Conservation (phyloP, 1,140 invertebrate genomes). For the Bactericera cockerelli region DNA sequence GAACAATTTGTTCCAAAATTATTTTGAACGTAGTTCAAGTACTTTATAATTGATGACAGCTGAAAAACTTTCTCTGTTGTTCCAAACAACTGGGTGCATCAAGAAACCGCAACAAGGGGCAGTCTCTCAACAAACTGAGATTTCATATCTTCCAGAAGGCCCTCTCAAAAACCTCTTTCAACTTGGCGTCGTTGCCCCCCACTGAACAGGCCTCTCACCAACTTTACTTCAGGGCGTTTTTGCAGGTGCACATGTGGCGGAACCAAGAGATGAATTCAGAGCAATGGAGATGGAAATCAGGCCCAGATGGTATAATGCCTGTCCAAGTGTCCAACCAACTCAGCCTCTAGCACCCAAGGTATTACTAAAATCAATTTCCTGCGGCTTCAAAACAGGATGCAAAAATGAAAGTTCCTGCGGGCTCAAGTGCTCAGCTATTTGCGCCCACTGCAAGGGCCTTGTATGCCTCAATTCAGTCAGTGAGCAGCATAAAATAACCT, state of each 20-base stretch:
- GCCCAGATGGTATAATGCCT: no score
- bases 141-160: background rate
- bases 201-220: background rate
- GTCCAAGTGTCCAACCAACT: no score
- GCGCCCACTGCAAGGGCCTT: background rate
- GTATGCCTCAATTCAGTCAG: background rate
- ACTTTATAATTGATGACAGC: constrained; percentile 15
- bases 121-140: background rate
- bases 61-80: constrained; percentile 13
- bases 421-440: background rate
- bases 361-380: background rate
- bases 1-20: constrained; percentile 12
- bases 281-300: no score
- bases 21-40: constrained; percentile 18
- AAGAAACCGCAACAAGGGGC: constrained; percentile 18
- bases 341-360: no score
- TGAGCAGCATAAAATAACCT: background rate
- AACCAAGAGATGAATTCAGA: background rate
- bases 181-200: background rate
- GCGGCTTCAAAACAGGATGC: background rate
- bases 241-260: background rate
- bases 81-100: constrained; percentile 20
- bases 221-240: background rate
- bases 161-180: no score
- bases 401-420: background rate